These are phyloP conservation scores for Aleiodes alternator DNA, from an alignment of 2,888 invertebrate genomes.

Conservation along the genomic window DNA sequence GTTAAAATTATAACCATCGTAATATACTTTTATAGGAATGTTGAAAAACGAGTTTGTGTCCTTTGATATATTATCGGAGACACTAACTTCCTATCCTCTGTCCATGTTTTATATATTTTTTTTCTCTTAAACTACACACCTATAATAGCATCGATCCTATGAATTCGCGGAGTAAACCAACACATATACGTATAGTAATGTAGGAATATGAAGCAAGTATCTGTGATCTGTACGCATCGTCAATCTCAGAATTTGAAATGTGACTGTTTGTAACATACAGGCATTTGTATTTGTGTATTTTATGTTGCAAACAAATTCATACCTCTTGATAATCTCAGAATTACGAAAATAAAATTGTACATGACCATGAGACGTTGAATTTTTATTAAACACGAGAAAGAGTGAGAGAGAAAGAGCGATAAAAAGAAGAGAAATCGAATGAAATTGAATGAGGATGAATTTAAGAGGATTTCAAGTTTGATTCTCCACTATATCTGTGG, in stretches of 20 bases:
- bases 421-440: background rate
- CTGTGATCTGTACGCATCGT: slow-evolving; percentile 19
- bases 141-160: background rate
- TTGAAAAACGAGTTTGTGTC: slow-evolving; percentile 32
- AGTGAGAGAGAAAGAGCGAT: too few relatives aligned
- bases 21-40: slow-evolving; percentile 34
- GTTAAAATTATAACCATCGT: slow-evolving; percentile 24
- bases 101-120: background rate
- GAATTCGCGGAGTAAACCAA: background rate
- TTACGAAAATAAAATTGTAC: too few relatives aligned
- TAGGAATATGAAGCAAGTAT: background rate
- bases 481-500: slow-evolving; percentile 13
- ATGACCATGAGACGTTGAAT: too few relatives aligned
- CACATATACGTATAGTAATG: background rate
- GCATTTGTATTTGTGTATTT: slow-evolving; percentile 6
- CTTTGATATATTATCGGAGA: slow-evolving; percentile 29
- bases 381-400: too few relatives aligned
- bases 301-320: background rate
- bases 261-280: slow-evolving; percentile 13
- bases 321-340: too few relatives aligned
- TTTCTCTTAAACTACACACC: background rate
- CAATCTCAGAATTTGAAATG: slow-evolving; percentile 35
- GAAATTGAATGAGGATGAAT: slow-evolving; percentile 13
- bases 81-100: slow-evolving; percentile 29
- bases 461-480: background rate